These are phyloP conservation scores for Folsomia candida DNA, from an alignment of 2,888 invertebrate genomes.

Conservation along the genomic window DNA sequence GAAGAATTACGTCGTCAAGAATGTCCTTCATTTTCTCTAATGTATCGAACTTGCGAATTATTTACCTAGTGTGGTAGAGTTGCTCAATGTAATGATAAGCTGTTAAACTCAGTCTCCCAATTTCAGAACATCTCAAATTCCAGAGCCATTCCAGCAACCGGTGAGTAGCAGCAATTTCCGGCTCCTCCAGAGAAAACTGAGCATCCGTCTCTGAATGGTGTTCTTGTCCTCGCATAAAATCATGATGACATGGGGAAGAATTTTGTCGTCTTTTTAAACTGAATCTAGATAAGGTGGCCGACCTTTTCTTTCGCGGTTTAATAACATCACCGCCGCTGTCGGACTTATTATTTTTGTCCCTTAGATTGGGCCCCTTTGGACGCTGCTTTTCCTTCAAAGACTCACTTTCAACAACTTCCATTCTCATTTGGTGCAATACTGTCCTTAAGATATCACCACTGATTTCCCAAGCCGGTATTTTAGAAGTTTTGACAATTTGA, in stretches of 20 bases:
- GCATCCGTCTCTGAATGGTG: slow-evolving; percentile 21
- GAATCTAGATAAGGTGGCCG: slow-evolving; percentile 16
- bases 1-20: too few relatives aligned
- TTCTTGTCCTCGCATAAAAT: neutral
- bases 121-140: slow-evolving; percentile 47
- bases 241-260: neutral
- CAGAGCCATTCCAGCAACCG: slow-evolving; percentile 48
- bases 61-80: slow-evolving; percentile 18
- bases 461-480: slow-evolving; percentile 47
- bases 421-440: slow-evolving; percentile 47
- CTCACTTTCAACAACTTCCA: slow-evolving; percentile 34
- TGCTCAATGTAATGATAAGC: slow-evolving; percentile 45
- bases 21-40: too few relatives aligned
- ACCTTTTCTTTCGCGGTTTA: neutral
- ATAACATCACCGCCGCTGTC: neutral
- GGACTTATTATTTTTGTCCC: neutral
- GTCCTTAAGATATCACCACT: slow-evolving; percentile 46
- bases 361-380: neutral
- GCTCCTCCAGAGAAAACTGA: slow-evolving; percentile 45
- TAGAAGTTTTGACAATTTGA: slow-evolving; percentile 23
- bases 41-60: neutral
- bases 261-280: slow-evolving; percentile 27
- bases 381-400: slow-evolving; percentile 8
- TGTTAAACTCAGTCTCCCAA: slow-evolving; percentile 42
- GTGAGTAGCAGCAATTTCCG: slow-evolving; percentile 45